Percentiles rank a stretch among this genome's conserved stretches.
These are phyloP conservation scores for Ischnus inquisitorius DNA, from an alignment of 2,888 invertebrate species.

Conservation along the genomic window DNA sequence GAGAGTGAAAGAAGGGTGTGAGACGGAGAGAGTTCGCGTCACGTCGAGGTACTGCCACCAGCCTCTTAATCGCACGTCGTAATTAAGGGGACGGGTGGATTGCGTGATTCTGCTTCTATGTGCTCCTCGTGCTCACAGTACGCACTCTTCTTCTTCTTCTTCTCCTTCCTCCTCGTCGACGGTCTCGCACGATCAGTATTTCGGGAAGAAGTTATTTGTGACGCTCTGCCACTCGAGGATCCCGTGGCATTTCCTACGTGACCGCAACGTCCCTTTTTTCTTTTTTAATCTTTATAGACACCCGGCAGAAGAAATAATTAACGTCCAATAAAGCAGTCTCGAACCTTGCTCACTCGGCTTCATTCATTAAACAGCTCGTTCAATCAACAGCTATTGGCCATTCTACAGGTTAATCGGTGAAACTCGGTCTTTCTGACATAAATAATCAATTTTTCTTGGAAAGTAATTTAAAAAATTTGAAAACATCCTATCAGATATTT, in stretches of 20 bases:
- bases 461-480: too few relatives aligned
- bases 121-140: slow-evolving; percentile 22
- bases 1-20: slow-evolving; percentile 20
- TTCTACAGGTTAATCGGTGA: not conserved
- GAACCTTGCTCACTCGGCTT: not conserved
- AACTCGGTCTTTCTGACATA: not conserved
- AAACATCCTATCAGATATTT: too few relatives aligned
- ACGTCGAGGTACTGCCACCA: slow-evolving; percentile 42
- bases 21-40: slow-evolving; percentile 32
- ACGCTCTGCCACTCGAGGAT: slow-evolving; percentile 50
- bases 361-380: slow-evolving; percentile 15
- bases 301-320: slow-evolving; percentile 22
- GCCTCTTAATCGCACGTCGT: slow-evolving; percentile 69
- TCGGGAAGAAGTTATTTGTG: slow-evolving; percentile 66
- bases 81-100: slow-evolving; percentile 66
- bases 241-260: slow-evolving; percentile 42
- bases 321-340: slow-evolving; percentile 27
- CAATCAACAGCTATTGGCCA: slow-evolving; percentile 18
- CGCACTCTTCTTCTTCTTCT: slow-evolving; percentile 26
- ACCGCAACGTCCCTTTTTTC: slow-evolving; percentile 23
- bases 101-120: slow-evolving; percentile 56
- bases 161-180: slow-evolving; percentile 31
- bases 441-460: too few relatives aligned
- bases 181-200: slow-evolving; percentile 60
- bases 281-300: not conserved